These are phyloP conservation scores for Chloroclystis v-ata DNA, from an alignment of 2,888 invertebrate genomes.

Conservation along the genomic window DNA sequence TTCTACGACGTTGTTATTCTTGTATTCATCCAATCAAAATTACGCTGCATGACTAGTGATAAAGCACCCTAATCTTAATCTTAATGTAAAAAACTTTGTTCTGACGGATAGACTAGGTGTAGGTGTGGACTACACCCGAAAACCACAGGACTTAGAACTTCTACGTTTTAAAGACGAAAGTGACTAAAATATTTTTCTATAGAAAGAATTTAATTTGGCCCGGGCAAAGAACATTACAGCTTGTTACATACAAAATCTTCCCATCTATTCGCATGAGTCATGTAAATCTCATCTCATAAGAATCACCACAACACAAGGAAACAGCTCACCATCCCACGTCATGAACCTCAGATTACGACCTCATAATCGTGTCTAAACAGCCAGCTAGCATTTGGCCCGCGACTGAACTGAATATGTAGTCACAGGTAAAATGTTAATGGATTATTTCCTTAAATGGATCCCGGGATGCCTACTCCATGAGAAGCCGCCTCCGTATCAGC, in stretches of 20 bases:
- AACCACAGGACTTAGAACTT: too few relatives aligned
- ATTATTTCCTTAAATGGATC: constrained; percentile 57
- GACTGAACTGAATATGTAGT: constrained; percentile 48
- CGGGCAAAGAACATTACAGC: too few relatives aligned
- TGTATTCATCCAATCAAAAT: too few relatives aligned
- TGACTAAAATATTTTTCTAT: too few relatives aligned
- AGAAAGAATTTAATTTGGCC: too few relatives aligned
- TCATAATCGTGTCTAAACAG: constrained; percentile 42
- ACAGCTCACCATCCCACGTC: constrained; percentile 23
- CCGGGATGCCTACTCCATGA: constrained; percentile 32
- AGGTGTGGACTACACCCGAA: too few relatives aligned
- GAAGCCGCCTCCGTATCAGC: constrained; percentile 43
- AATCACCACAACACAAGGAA: constrained; percentile 22
- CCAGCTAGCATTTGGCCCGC: constrained; percentile 40
- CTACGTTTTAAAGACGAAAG: too few relatives aligned
- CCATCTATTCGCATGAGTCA: background rate
- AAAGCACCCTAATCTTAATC: too few relatives aligned
- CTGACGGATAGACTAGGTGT: too few relatives aligned
- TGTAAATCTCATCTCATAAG: constrained; percentile 11
- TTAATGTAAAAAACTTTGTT: too few relatives aligned
- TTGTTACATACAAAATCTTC: background rate
- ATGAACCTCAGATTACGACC: constrained; percentile 22
- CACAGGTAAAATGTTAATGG: constrained; percentile 62
- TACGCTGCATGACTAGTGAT: too few relatives aligned
- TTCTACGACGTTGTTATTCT: too few relatives aligned